A percentile compares a stretch with the other conserved stretches of the same genome.
Evolutionary conservation across 2,797 vertebrate species (phyloP).

Genomic region (Dendrocincla tyrannina): DNA sequence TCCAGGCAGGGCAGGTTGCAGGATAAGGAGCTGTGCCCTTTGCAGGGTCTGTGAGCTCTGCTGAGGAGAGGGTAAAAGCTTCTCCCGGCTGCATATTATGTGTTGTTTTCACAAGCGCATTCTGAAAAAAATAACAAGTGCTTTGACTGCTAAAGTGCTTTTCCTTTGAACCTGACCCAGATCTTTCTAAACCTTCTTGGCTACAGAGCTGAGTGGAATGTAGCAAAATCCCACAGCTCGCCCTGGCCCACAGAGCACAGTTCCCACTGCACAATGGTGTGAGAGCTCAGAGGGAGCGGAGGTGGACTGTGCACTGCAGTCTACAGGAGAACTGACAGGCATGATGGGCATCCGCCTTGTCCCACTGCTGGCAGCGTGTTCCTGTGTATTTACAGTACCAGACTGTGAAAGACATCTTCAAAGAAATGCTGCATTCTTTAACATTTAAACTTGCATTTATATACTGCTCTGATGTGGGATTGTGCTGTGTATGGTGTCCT

Average conservation of each 20-base stretch:
- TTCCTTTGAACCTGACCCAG: conserved; percentile 60
- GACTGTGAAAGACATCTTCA: background rate
- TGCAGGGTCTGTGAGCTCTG: background rate
- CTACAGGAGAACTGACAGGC: background rate
- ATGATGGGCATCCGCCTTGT: background rate
- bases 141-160: conserved; percentile 39
- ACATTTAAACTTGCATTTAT: background rate
- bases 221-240: background rate
- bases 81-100: background rate
- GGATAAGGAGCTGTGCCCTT: background rate
- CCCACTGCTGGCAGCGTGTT: background rate
- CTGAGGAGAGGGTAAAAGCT: background rate
- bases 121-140: background rate
- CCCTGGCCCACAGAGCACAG: background rate
- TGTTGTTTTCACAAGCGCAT: background rate
- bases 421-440: background rate
- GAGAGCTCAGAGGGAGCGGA: rapidly evolving
- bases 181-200: conserved; percentile 7
- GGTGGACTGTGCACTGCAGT: background rate
- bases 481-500: rapidly evolving
- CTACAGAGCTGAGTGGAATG: background rate
- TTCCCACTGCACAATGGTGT: rapidly evolving
- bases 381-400: background rate
- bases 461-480: background rate
- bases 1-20: background rate